Conservation (phyloP, 1,140 invertebrate genomes). For the Lethocerus indicus region DNA sequence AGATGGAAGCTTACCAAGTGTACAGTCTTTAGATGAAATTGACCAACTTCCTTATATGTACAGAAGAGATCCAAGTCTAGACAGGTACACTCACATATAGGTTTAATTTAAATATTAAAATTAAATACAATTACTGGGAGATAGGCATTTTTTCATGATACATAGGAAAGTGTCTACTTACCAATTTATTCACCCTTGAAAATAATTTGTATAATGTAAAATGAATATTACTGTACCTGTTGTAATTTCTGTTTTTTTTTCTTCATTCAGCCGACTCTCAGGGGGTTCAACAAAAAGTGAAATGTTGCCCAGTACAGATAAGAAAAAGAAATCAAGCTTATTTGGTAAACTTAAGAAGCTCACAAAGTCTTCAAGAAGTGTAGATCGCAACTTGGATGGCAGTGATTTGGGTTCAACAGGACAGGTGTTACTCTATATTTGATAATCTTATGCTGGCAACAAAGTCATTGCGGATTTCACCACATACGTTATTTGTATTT, state of each 20-base stretch:
- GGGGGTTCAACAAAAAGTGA: conserved; percentile 73
- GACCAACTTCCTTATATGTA: conserved; percentile 31
- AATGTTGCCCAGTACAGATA: conserved; percentile 43
- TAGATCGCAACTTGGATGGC: conserved; percentile 30
- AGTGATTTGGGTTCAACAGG: conserved; percentile 9
- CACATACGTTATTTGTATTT: no score
- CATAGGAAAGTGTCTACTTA: background rate
- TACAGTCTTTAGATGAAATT: conserved; percentile 53
- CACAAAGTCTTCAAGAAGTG: conserved; percentile 59
- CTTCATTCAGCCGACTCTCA: conserved; percentile 44
- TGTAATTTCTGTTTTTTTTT: no score
- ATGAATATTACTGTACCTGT: no score
- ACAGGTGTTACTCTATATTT: conserved; percentile 5
- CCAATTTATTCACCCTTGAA: background rate
- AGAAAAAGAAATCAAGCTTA: conserved; percentile 65
- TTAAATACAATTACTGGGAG: no score
- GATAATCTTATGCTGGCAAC: no score
- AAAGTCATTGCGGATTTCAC: no score
- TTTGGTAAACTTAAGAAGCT: conserved; percentile 71
- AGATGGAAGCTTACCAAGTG: conserved; percentile 53
- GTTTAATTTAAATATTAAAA: background rate
- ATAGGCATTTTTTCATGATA: background rate
- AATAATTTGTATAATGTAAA: conserved; percentile 16
- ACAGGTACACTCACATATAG: conserved; percentile 32
- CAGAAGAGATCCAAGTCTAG: conserved; percentile 46